Percentiles rank a stretch among this genome's conserved stretches.
Conservation (phyloP, 2,797 vertebrate genomes). For the Pagetopsis macropterus region DNA sequence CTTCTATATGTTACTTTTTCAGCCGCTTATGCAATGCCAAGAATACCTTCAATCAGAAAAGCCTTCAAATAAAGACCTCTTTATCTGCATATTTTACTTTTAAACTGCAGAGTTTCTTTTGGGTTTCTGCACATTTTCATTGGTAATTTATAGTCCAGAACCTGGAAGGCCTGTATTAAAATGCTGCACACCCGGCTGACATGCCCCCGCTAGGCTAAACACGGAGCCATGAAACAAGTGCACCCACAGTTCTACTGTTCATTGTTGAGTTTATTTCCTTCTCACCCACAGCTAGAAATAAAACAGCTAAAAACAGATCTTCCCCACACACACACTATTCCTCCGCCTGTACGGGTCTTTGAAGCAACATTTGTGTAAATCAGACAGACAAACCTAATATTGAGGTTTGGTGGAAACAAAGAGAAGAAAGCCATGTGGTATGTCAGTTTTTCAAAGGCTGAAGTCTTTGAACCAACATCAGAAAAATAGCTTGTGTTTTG, state of each 20-base stretch:
- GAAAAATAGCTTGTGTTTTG: background rate
- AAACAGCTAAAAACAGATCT: background rate
- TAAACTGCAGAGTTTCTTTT: background rate
- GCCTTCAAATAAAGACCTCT: background rate
- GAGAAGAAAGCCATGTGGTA: background rate
- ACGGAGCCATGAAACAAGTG: background rate
- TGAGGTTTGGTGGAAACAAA: background rate
- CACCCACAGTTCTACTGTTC: background rate
- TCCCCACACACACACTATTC: background rate
- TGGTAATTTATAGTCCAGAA: background rate
- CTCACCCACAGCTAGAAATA: background rate
- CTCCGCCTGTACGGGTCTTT: background rate
- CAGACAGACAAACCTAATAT: background rate
- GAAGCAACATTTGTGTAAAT: background rate
- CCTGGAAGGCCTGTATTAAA: background rate
- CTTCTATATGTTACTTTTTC: background rate
- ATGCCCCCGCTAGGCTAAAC: background rate
- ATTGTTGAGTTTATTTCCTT: conserved; percentile 2
- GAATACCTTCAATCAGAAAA: background rate
- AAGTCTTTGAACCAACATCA: background rate
- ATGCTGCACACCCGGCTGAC: background rate
- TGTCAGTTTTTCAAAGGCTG: background rate
- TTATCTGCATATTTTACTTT: background rate
- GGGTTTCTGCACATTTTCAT: background rate
- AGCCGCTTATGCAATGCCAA: conserved; percentile 1